Evolutionary conservation across 1,140 invertebrate species (phyloP), one percentile per base, ranked within the genome.

Genomic region (Anastrepha obliqua): DNA sequence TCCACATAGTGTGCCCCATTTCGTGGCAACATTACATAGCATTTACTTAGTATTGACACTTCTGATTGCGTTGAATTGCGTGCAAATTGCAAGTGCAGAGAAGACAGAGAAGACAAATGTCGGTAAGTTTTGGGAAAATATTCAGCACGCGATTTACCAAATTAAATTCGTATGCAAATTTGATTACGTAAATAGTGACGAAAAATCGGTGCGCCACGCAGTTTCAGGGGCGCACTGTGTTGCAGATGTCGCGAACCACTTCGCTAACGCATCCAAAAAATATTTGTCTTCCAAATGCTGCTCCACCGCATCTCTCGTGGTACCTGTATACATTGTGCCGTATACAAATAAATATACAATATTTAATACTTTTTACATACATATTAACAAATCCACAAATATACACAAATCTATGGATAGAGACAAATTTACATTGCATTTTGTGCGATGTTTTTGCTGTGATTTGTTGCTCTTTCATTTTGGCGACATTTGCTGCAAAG

Each of bases 101-200:
- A 86, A 86, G 85, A 86, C 85, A 3, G n/a, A 86, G 29, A 86
- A 86, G 85, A 86, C 85, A 86, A 86, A 86, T 64, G 85, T 86
- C 20, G 85, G 85, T 86, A 44, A 86, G 85, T 47, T 13, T 20
- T 55, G 9, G 74, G 29, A 55, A 81, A 15, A 5, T 55, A 29
- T 29, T 29, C 29, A 29, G 47, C 47, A 17, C 3, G 47, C 47
- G 15, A 44, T 86, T 51, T 42, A 4, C 17, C 5, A 9, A 60
- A 64, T 60, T 17, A 47, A n/a, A 62, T 65, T 39, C 44, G 11
- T 17, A 62, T 44, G 85, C 44, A 62, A 86, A 62, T 62, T 86
- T 60, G 58, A 60, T 81, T 81, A 81, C 47, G 47, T 55, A 81
- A 81, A 81, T 20, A n/a, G 2, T 81, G 5, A 55, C 17, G n/a